Percentiles rank a stretch among this genome's conserved stretches.
phyloP scores from a whole-genome alignment of 2,888 invertebrate species.

The Diarsia rubi region DNA sequence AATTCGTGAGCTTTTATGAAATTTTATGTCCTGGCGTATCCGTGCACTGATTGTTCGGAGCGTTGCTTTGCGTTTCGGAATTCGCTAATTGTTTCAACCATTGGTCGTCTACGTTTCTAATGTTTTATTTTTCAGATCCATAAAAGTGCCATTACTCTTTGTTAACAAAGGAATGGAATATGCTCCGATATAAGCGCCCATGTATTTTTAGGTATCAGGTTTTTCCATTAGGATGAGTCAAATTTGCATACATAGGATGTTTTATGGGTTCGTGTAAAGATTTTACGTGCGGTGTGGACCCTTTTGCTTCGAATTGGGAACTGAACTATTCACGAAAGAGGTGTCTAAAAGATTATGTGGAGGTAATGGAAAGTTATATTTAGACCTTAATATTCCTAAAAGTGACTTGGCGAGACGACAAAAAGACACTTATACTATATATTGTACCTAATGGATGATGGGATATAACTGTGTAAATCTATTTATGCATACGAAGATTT shows the following conservation, averaged over 20 bases:
- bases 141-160: constrained; percentile 63
- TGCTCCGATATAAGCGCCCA: constrained; percentile 45
- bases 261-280: constrained; percentile 44
- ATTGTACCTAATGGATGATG: neutral
- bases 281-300: constrained; percentile 46
- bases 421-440: constrained; percentile 4
- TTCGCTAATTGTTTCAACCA: constrained; percentile 78
- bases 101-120: constrained; percentile 65
- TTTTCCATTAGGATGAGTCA: constrained; percentile 57
- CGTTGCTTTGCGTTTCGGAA: constrained; percentile 72
- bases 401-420: neutral
- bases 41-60: constrained; percentile 78
- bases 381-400: neutral
- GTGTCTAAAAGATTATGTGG: constrained; percentile 41
- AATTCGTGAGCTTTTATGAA: constrained; percentile 87
- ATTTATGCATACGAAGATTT: neutral
- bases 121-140: constrained; percentile 63
- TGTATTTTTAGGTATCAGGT: constrained; percentile 61
- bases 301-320: constrained; percentile 18
- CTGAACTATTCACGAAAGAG: constrained; percentile 31
- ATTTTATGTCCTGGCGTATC: constrained; percentile 82
- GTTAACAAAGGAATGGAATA: constrained; percentile 61
- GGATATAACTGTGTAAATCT: neutral
- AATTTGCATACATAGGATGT: constrained; percentile 51
- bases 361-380: constrained; percentile 8